Conservation (phyloP, 2,888 invertebrate species). For the Hybos culiciformis region DNA sequence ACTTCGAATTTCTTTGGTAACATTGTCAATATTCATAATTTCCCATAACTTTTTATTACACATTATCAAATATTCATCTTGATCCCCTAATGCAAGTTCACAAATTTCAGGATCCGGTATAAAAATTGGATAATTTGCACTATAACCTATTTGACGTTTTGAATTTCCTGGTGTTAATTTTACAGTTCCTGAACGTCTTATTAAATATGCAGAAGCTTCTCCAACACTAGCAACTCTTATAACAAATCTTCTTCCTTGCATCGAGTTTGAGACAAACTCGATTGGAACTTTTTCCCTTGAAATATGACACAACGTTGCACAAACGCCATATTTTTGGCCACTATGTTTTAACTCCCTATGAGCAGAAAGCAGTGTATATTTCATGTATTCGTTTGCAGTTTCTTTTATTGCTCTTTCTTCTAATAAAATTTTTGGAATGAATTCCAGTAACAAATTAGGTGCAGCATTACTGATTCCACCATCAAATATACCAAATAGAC, state of each 20-base stretch:
- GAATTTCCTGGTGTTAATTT: conserved; percentile 46
- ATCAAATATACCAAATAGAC: conserved; percentile 71
- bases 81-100: conserved; percentile 62
- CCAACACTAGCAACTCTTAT: conserved; percentile 64
- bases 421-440: conserved; percentile 62
- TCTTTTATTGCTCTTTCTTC: conserved; percentile 72
- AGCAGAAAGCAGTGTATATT: conserved; percentile 67
- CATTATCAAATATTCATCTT: conserved; percentile 70
- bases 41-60: conserved; percentile 77
- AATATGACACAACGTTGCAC: conserved; percentile 60
- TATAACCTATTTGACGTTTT: conserved; percentile 51
- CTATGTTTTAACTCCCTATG: conserved; percentile 63
- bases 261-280: conserved; percentile 41
- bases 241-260: conserved; percentile 44
- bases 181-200: conserved; percentile 52
- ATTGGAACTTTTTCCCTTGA: conserved; percentile 43
- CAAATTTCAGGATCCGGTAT: conserved; percentile 65
- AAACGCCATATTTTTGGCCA: conserved; percentile 58
- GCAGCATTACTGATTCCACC: conserved; percentile 58
- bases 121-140: conserved; percentile 47
- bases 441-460: conserved; percentile 54
- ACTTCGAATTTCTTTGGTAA: conserved; percentile 66
- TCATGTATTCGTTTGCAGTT: conserved; percentile 68
- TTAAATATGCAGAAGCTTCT: conserved; percentile 60
- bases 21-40: conserved; percentile 66